Percentiles rank a stretch among this genome's conserved stretches.
phyloP scores from a whole-genome alignment of 2,797 vertebrate genomes.

The Diplodus puntazzo region DNA sequence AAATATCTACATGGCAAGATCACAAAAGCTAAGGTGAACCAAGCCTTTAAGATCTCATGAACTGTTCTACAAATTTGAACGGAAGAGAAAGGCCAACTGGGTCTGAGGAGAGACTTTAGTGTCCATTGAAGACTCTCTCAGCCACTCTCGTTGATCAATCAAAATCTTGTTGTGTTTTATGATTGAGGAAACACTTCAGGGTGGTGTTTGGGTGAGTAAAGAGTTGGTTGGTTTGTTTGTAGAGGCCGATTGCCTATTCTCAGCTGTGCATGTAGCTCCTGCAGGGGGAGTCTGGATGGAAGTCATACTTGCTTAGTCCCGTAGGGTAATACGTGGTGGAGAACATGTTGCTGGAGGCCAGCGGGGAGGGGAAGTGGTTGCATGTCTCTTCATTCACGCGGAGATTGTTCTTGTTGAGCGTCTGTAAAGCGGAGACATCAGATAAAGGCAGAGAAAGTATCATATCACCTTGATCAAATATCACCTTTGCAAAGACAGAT shows the following conservation, averaged over 20 bases:
- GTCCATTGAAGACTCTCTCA: conserved; percentile 12
- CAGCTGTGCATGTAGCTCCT: conserved; percentile 97
- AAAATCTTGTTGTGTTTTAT: conserved; percentile 2
- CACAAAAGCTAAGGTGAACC: background rate
- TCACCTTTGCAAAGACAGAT: too few species aligned
- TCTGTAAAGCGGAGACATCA: conserved; percentile 76
- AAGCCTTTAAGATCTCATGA: background rate
- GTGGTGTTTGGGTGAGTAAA: background rate
- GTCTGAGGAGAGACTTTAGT: conserved; percentile 6
- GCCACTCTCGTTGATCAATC: background rate
- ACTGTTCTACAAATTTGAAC: background rate
- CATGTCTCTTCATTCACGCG: conserved; percentile 93
- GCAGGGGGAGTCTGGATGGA: conserved; percentile 92
- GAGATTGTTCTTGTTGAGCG: conserved; percentile 96
- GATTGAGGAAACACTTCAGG: background rate
- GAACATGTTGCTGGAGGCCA: conserved; percentile 94
- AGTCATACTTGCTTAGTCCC: conserved; percentile 93
- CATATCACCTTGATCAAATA: too few species aligned
- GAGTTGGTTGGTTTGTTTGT: too few species aligned
- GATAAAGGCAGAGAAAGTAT: background rate
- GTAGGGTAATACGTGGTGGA: conserved; percentile 95
- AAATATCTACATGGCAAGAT: background rate
- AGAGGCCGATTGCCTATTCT: conserved; percentile 59
- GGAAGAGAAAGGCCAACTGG: background rate
- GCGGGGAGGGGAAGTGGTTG: conserved; percentile 93